Evolutionary conservation across 2,113 vertebrate genomes (phyloP), one percentile per base, ranked within the genome.

Genomic region (Falco punctatus): DNA sequence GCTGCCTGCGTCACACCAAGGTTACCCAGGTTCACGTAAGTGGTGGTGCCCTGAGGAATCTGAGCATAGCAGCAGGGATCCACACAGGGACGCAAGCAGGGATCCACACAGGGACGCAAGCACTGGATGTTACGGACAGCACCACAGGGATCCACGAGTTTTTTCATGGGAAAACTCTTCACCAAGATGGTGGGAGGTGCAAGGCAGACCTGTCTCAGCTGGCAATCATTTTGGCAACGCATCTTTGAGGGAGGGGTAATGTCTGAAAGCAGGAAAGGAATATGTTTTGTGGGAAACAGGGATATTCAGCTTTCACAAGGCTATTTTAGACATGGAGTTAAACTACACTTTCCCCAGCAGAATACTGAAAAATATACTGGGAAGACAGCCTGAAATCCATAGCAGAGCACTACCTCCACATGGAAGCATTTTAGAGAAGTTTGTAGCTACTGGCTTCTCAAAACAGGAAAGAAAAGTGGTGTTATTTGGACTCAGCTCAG

Each of bases 111-210:
- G 0, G 2, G 4, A 8, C 61, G 18, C 5, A 82, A 13, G 40
- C 70, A 0, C 38, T 5, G 79, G 52, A 79, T 2, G 30, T 2
- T 40, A 2, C 71, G 5, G 71, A 9, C 0, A 4, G 11, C 0
- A 0, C 58, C 30, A 14, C 81, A 49, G 70, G 61, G 24, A 15
- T 90, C 79, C 38, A 0, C 15, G 0, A 13, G 4, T 23, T 26
- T 2, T 0, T 26, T 64, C 61, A 67, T 28, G 0, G 96, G 93
- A 6, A 90, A 88, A 5, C 5, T 86, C 14, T 6, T 57, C 11
- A 77, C 74, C 74, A 92, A 18, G 19, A 92, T 3, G 15, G 86
- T 38, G 1, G 95, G 85, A 40, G 96, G 95, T 1, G 80, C 66
- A 8, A 94, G 21, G 75, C 94, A 90, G 26, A 85, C 3, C 70